Percentiles rank a stretch among this genome's conserved stretches.
Evolutionary conservation across 1,140 invertebrate species (phyloP).

Genomic region (Plutomurus gul): DNA sequence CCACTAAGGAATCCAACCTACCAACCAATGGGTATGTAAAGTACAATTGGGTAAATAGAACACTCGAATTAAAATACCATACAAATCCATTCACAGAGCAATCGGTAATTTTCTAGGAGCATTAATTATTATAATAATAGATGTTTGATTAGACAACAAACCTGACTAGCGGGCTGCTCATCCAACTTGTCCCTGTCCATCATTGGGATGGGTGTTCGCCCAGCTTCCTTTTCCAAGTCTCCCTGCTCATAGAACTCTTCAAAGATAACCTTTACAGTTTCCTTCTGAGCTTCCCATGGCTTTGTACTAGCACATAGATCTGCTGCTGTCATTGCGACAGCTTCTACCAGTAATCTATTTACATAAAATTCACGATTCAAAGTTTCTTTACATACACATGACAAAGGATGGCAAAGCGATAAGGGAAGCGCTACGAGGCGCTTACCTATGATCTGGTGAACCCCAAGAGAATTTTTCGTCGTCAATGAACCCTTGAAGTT

Average conservation of each 20-base stretch:
- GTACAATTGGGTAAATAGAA: too few species aligned
- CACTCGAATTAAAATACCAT: too few species aligned
- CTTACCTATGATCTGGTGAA: conserved; percentile 66
- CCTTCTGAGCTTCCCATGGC: conserved; percentile 79
- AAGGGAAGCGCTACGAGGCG: neutral
- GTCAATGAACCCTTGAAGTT: conserved; percentile 65
- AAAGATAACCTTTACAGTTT: conserved; percentile 81
- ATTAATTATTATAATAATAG: too few species aligned
- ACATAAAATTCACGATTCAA: neutral
- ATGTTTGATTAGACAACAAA: too few species aligned
- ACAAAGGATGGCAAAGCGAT: too few species aligned
- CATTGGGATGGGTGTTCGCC: conserved; percentile 61
- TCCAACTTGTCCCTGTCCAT: conserved; percentile 77
- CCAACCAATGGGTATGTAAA: too few species aligned
- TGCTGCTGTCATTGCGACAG: conserved; percentile 79
- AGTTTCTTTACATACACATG: neutral
- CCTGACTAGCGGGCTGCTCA: conserved; percentile 75
- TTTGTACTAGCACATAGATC: conserved; percentile 82
- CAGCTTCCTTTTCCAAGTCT: conserved; percentile 46
- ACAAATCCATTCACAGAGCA: too few species aligned
- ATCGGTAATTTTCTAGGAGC: too few species aligned
- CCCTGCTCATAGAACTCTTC: conserved; percentile 84
- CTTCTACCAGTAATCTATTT: conserved; percentile 66
- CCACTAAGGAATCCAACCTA: conserved; percentile 77
- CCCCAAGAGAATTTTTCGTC: conserved; percentile 67